These are phyloP conservation scores for Menura novaehollandiae DNA, from an alignment of 2,113 vertebrate genomes.

Conservation along the genomic window DNA sequence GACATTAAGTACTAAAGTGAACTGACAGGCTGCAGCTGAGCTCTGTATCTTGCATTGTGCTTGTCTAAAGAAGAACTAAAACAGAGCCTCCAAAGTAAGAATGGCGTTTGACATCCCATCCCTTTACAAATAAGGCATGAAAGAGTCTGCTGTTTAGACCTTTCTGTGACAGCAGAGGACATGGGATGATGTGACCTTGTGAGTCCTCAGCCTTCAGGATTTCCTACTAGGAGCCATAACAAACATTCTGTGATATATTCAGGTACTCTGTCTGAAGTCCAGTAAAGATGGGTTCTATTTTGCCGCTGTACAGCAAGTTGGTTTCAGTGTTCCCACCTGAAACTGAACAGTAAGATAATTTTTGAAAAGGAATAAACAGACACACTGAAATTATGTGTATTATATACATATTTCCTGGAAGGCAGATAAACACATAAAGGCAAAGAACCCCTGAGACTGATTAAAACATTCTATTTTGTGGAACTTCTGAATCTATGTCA, in stretches of 20 bases:
- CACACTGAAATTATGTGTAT: background rate
- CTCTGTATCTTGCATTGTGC: background rate
- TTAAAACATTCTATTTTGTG: background rate
- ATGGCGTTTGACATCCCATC: background rate
- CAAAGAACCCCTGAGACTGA: background rate
- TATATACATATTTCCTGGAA: background rate
- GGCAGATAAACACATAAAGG: background rate
- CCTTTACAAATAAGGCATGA: background rate
- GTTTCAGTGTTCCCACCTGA: background rate
- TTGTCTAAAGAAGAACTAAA: background rate
- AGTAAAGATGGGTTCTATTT: background rate
- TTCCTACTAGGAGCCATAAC: background rate
- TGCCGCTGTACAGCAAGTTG: background rate
- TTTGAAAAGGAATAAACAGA: background rate
- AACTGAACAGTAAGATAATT: background rate
- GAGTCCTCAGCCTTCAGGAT: background rate
- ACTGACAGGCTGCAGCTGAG: background rate
- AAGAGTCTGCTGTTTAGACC: background rate
- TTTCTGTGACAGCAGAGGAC: background rate
- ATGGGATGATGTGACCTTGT: background rate
- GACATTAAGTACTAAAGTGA: background rate
- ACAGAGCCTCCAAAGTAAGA: background rate
- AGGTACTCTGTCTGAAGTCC: background rate
- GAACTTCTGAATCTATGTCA: background rate
- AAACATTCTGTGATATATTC: background rate